Conservation (phyloP, 2,113 vertebrate species). For the Dryoscopus gambensis region DNA sequence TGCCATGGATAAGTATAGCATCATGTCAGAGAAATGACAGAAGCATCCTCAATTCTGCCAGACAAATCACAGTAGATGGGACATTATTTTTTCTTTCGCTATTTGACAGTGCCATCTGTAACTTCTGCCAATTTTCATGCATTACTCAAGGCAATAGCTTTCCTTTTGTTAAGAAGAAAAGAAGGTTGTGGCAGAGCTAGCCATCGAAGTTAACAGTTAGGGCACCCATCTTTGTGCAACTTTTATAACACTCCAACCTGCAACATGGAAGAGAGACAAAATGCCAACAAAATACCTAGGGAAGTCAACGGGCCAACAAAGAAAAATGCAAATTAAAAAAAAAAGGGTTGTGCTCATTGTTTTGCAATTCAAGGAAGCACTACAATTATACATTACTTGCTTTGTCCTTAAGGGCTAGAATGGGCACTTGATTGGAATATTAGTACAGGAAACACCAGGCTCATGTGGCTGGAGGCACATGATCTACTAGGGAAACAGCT, state of each 20-base stretch:
- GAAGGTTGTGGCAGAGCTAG: background rate
- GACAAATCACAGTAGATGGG: conserved; percentile 11
- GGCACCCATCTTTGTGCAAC: background rate
- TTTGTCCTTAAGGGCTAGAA: background rate
- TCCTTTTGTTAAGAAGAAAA: background rate
- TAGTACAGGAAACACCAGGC: background rate
- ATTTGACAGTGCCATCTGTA: conserved; percentile 17
- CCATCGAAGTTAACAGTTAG: background rate
- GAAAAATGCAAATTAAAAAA: background rate
- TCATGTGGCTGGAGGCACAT: background rate
- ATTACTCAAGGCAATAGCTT: background rate
- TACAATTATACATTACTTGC: background rate
- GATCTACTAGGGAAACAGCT: background rate
- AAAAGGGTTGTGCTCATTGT: background rate
- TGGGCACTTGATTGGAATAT: background rate
- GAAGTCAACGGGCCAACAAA: background rate
- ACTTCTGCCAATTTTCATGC: background rate
- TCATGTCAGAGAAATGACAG: background rate
- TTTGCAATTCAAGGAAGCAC: background rate
- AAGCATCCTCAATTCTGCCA: conserved; percentile 6
- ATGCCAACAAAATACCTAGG: background rate
- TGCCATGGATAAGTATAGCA: background rate
- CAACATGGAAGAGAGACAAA: background rate
- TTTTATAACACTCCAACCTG: background rate
- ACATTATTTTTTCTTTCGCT: background rate